Evolutionary conservation across 2,113 vertebrate species (phyloP).

Genomic region (Alligator sinensis): DNA sequence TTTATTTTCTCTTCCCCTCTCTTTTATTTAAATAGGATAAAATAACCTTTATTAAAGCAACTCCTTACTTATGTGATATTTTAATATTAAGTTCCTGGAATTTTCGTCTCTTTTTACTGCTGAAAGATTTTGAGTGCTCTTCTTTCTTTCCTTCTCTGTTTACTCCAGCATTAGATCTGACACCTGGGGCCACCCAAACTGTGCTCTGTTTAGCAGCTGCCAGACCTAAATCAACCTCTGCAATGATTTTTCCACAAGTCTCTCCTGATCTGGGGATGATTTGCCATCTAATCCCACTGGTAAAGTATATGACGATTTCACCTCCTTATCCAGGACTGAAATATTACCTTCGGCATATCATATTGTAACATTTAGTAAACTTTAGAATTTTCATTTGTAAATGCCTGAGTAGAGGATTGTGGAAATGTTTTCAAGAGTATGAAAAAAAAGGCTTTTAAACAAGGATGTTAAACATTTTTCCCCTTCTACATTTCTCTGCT

Average conservation of each 20-base stretch:
- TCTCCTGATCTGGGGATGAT: not conserved
- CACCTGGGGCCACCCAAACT: conserved; percentile 65
- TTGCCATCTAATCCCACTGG: conserved; percentile 32
- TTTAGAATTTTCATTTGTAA: not conserved
- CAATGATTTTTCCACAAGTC: conserved; percentile 63
- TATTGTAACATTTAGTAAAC: not conserved
- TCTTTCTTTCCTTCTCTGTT: conserved; percentile 21
- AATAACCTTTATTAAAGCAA: not conserved
- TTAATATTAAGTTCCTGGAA: conserved; percentile 8
- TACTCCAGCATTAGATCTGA: conserved; percentile 8
- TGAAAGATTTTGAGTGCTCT: not conserved
- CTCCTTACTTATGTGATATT: not conserved
- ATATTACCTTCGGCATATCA: not conserved
- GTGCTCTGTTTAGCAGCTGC: conserved; percentile 61
- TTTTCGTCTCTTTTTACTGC: conserved; percentile 3
- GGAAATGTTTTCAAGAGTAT: not conserved
- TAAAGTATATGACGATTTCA: conserved; percentile 31
- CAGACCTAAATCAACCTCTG: conserved; percentile 61
- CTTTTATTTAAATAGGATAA: no score
- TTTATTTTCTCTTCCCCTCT: no score
- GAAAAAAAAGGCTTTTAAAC: not conserved
- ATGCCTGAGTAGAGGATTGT: not conserved
- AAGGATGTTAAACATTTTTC: not conserved
- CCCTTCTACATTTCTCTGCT: not conserved
- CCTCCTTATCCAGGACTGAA: not conserved